phyloP scores from a whole-genome alignment of 2,113 vertebrate species.

The Lethenteron camtschaticum region DNA sequence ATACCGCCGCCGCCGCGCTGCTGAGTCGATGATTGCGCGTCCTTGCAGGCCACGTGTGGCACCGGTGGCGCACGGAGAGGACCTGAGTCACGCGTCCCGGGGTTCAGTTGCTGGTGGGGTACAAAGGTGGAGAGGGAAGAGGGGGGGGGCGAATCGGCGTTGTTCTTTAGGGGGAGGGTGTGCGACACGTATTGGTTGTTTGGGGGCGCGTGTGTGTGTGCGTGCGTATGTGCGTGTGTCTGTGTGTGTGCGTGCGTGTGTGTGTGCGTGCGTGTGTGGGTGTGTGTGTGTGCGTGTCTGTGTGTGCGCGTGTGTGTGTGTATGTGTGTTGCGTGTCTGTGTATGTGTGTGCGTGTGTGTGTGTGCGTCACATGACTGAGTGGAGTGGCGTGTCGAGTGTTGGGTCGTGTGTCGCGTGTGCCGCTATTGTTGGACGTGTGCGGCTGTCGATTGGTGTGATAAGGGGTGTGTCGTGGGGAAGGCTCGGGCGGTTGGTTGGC shows the following conservation, averaged over 20 bases:
- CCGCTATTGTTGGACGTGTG: not conserved
- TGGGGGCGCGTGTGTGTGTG: not conserved
- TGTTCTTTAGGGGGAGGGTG: not conserved
- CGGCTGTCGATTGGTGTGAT: not conserved
- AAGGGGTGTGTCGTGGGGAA: slow-evolving; percentile 12
- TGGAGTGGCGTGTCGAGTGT: no score
- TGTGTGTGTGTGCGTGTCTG: no score
- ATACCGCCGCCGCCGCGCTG: no score
- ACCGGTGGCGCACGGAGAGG: not conserved
- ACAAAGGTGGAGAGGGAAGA: not conserved
- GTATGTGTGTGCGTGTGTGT: not conserved
- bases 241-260: not conserved
- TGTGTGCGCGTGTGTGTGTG: no score
- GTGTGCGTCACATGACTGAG: not conserved
- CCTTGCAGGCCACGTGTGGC: no score
- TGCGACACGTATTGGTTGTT: not conserved
- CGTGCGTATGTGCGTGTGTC: not conserved
- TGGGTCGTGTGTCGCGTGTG: no score
- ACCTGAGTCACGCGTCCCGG: not conserved
- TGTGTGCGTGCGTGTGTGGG: not conserved
- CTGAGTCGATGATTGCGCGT: no score
- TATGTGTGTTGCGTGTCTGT: not conserved
- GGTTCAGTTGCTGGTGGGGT: not conserved
- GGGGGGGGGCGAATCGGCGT: not conserved
- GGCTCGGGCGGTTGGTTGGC: not conserved